These are phyloP conservation scores for Argyra leucocephala DNA, from an alignment of 2,888 invertebrate genomes.

Conservation along the genomic window DNA sequence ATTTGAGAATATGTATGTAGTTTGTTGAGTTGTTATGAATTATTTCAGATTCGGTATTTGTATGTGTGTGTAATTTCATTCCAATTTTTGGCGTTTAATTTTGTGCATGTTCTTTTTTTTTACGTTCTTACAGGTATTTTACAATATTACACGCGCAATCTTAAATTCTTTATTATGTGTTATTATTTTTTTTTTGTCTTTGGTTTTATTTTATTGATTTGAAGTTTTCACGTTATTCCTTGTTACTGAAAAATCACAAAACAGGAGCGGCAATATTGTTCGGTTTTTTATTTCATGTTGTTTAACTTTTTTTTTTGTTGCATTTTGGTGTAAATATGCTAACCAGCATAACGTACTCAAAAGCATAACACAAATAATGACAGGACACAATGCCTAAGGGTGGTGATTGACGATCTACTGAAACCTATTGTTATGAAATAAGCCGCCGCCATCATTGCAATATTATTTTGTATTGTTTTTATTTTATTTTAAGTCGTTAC, in stretches of 20 bases:
- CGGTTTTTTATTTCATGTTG: background rate
- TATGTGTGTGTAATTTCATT: background rate
- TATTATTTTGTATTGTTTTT: background rate
- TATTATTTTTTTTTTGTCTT: background rate
- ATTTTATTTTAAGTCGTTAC: background rate
- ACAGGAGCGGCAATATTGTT: background rate
- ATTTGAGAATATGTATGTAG: no score
- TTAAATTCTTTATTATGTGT: no score
- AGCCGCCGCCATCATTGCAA: background rate
- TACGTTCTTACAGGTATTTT: background rate
- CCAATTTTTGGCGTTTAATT: background rate
- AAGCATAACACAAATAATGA: conserved; percentile 7
- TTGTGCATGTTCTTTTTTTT: background rate
- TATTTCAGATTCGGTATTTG: no score
- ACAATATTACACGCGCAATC: background rate
- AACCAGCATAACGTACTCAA: background rate
- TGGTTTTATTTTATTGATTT: background rate
- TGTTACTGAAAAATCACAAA: background rate
- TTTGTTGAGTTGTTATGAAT: no score
- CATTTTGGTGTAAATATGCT: background rate
- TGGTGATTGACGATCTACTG: conserved; percentile 7
- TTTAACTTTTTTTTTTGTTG: no score
- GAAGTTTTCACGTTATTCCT: background rate
- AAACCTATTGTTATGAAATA: conserved; percentile 7
- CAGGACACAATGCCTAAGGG: conserved; percentile 8